phyloP scores from a whole-genome alignment of 35 echinoderm and acorn worm species.

The Chiridota heheva region DNA sequence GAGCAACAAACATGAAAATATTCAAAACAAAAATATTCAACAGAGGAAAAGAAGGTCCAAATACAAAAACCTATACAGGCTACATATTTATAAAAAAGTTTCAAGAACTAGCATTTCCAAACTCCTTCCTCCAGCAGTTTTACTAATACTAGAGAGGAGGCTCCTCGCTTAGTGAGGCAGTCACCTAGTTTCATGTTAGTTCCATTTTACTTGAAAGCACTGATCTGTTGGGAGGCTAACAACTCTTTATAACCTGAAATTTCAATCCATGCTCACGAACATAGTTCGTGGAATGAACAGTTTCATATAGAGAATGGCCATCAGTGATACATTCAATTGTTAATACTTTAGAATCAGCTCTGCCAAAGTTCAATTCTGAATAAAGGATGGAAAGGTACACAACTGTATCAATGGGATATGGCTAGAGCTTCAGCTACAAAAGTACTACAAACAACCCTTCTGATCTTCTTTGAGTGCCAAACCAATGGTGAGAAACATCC shows the following conservation, averaged over 20 bases:
- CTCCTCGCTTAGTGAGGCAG: no score
- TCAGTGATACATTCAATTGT: conserved; percentile 25
- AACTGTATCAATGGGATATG: conserved; percentile 17
- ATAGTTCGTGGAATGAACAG: conserved; percentile 6
- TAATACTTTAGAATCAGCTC: neutral
- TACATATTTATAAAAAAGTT: no score
- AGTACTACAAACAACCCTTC: conserved; percentile 31
- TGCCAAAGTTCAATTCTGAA: neutral
- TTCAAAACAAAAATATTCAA: no score
- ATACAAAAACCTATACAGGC: no score
- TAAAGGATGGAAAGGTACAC: neutral
- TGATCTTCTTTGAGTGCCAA: conserved; percentile 44
- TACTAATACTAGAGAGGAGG: neutral
- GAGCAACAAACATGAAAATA: no score
- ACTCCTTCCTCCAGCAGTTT: neutral
- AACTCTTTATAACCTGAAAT: conserved; percentile 24
- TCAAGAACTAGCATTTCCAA: no score
- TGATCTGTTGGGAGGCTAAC: neutral
- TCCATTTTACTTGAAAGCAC: neutral
- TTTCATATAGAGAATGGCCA: conserved; percentile 6
- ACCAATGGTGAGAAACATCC: conserved; percentile 26
- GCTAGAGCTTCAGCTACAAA: conserved; percentile 15
- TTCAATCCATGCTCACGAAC: conserved; percentile 19
- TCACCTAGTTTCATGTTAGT: neutral
- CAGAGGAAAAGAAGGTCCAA: no score